Percentiles rank a stretch among this genome's conserved stretches.
Evolutionary conservation across 2,888 invertebrate species (phyloP).

Genomic region (Epirrhoe alternata): DNA sequence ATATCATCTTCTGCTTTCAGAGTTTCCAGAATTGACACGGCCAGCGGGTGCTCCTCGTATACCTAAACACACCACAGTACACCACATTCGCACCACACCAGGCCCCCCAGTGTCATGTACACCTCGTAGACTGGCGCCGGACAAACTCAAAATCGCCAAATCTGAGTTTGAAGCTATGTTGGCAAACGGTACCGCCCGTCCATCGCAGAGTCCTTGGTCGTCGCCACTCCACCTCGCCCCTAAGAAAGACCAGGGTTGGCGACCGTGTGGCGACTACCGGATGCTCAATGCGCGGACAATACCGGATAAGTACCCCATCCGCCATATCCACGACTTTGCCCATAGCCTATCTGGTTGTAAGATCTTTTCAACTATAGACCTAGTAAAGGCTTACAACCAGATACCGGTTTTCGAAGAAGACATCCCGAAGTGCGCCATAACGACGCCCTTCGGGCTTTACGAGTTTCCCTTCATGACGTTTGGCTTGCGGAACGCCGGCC

Average conservation of each 20-base stretch:
- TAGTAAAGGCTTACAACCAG: conserved; percentile 58
- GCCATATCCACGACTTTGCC: conserved; percentile 27
- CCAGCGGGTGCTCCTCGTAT: conserved; percentile 31
- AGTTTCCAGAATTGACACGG: conserved; percentile 34
- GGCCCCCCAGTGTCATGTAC: conserved; percentile 43
- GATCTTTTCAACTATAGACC: conserved; percentile 37
- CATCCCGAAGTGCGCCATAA: conserved; percentile 57
- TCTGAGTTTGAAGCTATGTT: conserved; percentile 50
- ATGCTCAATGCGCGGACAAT: conserved; percentile 51
- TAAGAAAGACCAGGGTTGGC: conserved; percentile 52
- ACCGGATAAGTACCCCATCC: conserved; percentile 54
- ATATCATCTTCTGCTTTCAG: conserved; percentile 17
- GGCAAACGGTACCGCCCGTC: neutral
- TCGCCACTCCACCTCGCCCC: conserved; percentile 50
- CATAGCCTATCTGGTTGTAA: conserved; percentile 14
- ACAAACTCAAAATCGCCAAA: conserved; percentile 46
- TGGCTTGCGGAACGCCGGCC: conserved; percentile 36
- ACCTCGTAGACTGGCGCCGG: conserved; percentile 51
- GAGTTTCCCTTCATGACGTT: conserved; percentile 65
- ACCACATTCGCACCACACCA: conserved; percentile 42
- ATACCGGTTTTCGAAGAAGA: conserved; percentile 58
- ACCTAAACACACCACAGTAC: conserved; percentile 25
- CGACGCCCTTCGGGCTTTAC: conserved; percentile 40
- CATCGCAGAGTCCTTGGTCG: conserved; percentile 37
- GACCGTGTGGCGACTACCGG: conserved; percentile 61